Conservation (phyloP, 2,113 vertebrate species). For the Cairina moschata region DNA sequence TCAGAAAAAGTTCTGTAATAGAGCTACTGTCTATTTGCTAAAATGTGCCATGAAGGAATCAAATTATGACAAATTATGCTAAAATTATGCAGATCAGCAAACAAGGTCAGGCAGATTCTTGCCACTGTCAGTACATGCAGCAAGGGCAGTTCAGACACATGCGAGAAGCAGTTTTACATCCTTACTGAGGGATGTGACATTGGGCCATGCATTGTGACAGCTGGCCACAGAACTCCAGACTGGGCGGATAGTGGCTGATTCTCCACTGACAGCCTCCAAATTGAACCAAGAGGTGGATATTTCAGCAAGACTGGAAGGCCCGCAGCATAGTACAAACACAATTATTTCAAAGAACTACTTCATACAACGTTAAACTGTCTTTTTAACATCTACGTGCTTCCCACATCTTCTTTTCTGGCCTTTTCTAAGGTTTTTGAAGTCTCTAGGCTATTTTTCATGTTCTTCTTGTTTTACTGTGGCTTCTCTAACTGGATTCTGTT, state of each 20-base stretch:
- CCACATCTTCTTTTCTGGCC: neutral
- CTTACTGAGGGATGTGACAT: neutral
- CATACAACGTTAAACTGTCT: neutral
- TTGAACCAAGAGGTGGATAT: neutral
- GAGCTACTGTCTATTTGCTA: neutral
- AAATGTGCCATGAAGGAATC: neutral
- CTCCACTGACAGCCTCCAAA: neutral
- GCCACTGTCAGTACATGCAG: neutral
- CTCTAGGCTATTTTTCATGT: neutral
- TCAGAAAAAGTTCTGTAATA: neutral
- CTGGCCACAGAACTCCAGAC: neutral
- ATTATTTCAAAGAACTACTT: neutral
- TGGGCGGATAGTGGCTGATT: neutral
- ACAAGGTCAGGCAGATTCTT: neutral
- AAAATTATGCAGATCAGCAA: neutral
- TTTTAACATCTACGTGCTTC: neutral
- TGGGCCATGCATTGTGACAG: neutral
- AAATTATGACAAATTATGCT: neutral
- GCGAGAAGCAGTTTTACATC: neutral
- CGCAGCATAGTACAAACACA: neutral
- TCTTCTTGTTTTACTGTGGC: neutral
- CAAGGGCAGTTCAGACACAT: neutral
- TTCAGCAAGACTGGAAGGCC: neutral
- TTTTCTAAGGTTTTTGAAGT: neutral
- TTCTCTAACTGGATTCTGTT: neutral